Conservation (phyloP, 2,113 vertebrate species). For the Aegithalos caudatus region DNA sequence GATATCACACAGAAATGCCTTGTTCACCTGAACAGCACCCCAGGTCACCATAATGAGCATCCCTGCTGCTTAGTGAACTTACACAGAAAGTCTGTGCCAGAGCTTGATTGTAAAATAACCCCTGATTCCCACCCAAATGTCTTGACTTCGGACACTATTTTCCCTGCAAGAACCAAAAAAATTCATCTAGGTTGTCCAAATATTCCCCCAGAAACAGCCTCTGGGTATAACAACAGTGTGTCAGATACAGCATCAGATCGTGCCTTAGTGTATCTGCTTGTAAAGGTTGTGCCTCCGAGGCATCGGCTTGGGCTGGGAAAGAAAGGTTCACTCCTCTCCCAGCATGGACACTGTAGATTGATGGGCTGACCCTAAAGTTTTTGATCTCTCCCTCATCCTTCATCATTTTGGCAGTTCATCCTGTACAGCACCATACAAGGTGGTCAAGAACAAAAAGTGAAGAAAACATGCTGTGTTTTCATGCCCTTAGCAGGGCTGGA, state of each 20-base stretch:
- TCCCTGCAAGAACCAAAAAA: neutral
- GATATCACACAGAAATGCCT: neutral
- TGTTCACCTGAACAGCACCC: neutral
- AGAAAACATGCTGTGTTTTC: neutral
- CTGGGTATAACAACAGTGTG: conserved; percentile 16
- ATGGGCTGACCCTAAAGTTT: neutral
- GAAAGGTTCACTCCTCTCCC: neutral
- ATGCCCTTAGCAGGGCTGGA: neutral
- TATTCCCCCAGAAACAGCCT: conserved; percentile 15
- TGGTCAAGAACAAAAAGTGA: neutral
- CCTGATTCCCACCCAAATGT: neutral
- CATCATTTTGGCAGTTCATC: neutral
- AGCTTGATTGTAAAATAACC: neutral
- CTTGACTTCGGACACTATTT: neutral
- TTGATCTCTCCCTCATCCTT: neutral
- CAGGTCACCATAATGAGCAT: neutral
- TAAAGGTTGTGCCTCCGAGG: neutral
- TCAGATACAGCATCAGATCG: conserved; percentile 7
- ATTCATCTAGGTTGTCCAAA: neutral
- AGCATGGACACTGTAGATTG: neutral
- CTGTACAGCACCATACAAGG: neutral
- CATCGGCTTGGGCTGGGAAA: neutral
- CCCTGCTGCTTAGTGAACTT: neutral
- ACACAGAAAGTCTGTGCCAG: neutral
- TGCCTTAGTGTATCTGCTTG: neutral